Percentiles rank a stretch among this genome's conserved stretches.
Conservation (phyloP, 2,113 vertebrate species). For the human (Homo sapiens) region GRCh38 chr11:115710001-115710500, state of each 20-base stretch:
- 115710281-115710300: not conserved
- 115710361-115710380: not conserved
- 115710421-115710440: not conserved
- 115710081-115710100: not conserved
- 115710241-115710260: not conserved
- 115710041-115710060: not conserved
- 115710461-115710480: not conserved
- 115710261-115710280: not conserved
- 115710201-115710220: not conserved
- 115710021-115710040: not conserved
- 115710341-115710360: not conserved
- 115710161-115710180: too few species aligned
- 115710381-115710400: rapidly evolving
- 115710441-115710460: not conserved
- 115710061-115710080: not conserved
- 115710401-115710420: not conserved
- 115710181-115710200: not conserved
- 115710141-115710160: not conserved
- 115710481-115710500: slow-evolving; percentile 11
- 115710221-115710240: not conserved
- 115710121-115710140: rapidly evolving
- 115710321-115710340: not conserved
- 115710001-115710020: not conserved
- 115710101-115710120: not conserved
- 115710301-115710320: not conserved